Evolutionary conservation across 2,888 invertebrate genomes (phyloP).

Genomic region (Hofmannophila pseudospretella): DNA sequence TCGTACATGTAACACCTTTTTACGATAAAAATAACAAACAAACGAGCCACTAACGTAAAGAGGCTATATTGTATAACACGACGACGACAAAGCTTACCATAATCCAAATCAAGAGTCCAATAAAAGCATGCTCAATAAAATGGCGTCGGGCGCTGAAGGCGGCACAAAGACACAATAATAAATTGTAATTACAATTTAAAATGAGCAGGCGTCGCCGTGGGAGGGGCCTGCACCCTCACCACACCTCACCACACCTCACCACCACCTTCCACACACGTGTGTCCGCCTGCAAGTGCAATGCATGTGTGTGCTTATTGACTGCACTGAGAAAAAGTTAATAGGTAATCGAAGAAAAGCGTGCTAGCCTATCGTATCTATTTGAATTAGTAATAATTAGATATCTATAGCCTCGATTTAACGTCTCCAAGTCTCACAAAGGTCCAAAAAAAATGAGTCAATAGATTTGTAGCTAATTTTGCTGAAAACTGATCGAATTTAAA

Average conservation of each 20-base stretch:
- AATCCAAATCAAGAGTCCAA: conserved; percentile 21
- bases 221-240: conserved; percentile 59
- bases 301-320: conserved; percentile 27
- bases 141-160: conserved; percentile 70
- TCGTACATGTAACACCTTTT: too few relatives aligned
- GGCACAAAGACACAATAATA: conserved; percentile 76
- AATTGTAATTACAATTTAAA: conserved; percentile 79
- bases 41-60: too few relatives aligned
- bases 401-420: neutral
- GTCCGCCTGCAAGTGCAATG: conserved; percentile 14
- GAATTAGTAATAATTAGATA: neutral
- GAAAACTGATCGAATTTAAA: too few relatives aligned
- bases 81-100: neutral
- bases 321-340: conserved; percentile 20
- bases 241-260: conserved; percentile 48
- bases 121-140: conserved; percentile 57
- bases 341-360: conserved; percentile 11
- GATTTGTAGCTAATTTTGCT: too few relatives aligned
- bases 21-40: too few relatives aligned
- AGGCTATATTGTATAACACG: too few relatives aligned
- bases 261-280: conserved; percentile 58
- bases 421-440: too few relatives aligned
- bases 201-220: conserved; percentile 74
- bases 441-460: too few relatives aligned
- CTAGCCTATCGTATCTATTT: neutral